Evolutionary conservation across 2,113 vertebrate genomes (phyloP).

Genomic region (Tachycineta bicolor): DNA sequence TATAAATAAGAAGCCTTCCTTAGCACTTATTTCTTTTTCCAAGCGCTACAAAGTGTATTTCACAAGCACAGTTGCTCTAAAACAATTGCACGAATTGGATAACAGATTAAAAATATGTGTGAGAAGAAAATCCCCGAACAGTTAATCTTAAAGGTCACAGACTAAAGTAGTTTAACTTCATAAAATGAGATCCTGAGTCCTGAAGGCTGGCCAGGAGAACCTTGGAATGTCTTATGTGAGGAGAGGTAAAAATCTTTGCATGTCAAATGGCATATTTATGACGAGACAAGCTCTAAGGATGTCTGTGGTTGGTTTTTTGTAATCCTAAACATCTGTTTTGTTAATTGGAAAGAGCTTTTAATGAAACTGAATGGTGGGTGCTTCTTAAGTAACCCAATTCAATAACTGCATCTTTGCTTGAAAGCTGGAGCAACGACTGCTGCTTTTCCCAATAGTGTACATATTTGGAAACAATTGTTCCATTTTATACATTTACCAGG

Average conservation of each 20-base stretch:
- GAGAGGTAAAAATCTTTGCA: slow-evolving; percentile 49
- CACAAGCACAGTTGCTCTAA: slow-evolving; percentile 23
- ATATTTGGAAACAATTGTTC: slow-evolving; percentile 30
- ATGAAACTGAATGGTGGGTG: slow-evolving; percentile 3
- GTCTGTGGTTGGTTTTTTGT: slow-evolving; percentile 39
- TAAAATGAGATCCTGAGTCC: slow-evolving; percentile 17
- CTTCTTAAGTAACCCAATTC: slow-evolving; percentile 41
- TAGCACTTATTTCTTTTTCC: slow-evolving; percentile 19
- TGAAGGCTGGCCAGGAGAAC: slow-evolving; percentile 43
- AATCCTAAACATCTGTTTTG: slow-evolving; percentile 58
- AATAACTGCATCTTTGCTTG: slow-evolving; percentile 3
- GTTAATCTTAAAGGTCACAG: slow-evolving; percentile 35
- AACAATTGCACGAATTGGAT: background rate
- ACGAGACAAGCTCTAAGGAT: slow-evolving; percentile 45
- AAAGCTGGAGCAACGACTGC: slow-evolving; percentile 6
- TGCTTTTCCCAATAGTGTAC: background rate
- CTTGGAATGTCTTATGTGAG: slow-evolving; percentile 17
- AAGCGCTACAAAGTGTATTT: slow-evolving; percentile 30
- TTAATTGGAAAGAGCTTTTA: slow-evolving; percentile 41
- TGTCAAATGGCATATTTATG: slow-evolving; percentile 54
- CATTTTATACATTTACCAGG: slow-evolving; percentile 22
- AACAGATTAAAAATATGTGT: slow-evolving; percentile 18
- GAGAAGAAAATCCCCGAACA: slow-evolving; percentile 39
- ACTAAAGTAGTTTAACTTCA: slow-evolving; percentile 48
- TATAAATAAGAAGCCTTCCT: slow-evolving; percentile 63